Evolutionary conservation across 2,113 vertebrate species (phyloP).

Genomic region (Zootoca vivipara): DNA sequence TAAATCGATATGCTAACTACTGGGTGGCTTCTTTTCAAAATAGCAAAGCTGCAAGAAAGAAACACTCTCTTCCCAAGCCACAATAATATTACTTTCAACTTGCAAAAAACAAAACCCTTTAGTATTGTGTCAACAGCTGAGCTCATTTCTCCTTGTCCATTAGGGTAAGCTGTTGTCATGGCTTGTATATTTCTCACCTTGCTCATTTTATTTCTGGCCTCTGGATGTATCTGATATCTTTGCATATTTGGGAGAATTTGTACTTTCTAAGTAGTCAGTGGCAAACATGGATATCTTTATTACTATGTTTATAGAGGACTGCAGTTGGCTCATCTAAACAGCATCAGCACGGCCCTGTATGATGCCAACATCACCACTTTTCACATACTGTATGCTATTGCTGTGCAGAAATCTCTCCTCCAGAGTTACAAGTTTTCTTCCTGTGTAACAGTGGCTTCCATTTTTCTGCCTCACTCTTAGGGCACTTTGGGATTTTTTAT

Average conservation of each 20-base stretch:
- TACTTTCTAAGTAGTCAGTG: neutral
- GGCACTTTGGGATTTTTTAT: too few species aligned
- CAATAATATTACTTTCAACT: slow-evolving; percentile 60
- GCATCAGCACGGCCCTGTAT: slow-evolving; percentile 5
- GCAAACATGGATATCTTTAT: neutral
- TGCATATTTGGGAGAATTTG: too few species aligned
- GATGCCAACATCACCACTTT: neutral
- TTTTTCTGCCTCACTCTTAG: too few species aligned
- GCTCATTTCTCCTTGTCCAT: slow-evolving; percentile 44
- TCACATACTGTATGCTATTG: neutral
- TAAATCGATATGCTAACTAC: slow-evolving; percentile 18
- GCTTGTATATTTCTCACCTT: slow-evolving; percentile 43
- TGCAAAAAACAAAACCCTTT: neutral
- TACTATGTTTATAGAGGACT: neutral
- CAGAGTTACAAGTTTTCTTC: too few species aligned
- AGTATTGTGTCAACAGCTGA: slow-evolving; percentile 44
- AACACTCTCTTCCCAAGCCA: slow-evolving; percentile 47
- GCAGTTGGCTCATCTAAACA: neutral
- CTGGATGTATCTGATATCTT: neutral
- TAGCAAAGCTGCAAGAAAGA: slow-evolving; percentile 25
- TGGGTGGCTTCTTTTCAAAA: slow-evolving; percentile 31
- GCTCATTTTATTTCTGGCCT: neutral
- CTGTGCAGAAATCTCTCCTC: neutral
- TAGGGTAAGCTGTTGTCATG: slow-evolving; percentile 20
- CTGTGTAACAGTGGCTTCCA: too few species aligned